A percentile compares a stretch with the other conserved stretches of the same genome.
phyloP scores from a whole-genome alignment of 2,113 vertebrate species.

The Bubalus kerabau region DNA sequence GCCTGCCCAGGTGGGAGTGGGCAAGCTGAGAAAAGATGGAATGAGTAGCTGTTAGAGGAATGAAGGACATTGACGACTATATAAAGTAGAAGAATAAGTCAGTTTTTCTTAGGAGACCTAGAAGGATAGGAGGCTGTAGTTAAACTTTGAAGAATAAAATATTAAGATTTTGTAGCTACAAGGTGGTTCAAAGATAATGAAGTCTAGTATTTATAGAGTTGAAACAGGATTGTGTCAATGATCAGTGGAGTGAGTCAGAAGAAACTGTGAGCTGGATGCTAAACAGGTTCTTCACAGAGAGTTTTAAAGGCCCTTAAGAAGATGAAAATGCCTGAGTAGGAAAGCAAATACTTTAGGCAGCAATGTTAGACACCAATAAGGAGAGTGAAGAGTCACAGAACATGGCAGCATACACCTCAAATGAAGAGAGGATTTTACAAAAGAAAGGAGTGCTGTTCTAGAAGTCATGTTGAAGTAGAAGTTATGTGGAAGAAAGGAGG shows the following conservation, averaged over 20 bases:
- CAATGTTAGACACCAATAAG: neutral
- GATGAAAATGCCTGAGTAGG: neutral
- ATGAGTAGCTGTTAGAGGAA: neutral
- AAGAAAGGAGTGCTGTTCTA: neutral
- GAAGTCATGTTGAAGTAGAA: neutral
- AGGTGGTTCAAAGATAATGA: neutral
- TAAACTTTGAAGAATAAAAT: neutral
- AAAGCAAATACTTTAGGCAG: neutral
- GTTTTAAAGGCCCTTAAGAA: neutral
- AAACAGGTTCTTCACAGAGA: neutral
- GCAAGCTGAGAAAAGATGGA: neutral
- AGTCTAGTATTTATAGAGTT: neutral
- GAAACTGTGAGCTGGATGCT: neutral
- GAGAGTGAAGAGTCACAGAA: neutral
- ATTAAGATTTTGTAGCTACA: neutral
- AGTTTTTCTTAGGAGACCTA: neutral
- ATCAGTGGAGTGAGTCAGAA: neutral
- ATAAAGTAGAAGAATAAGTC: neutral
- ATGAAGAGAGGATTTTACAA: neutral
- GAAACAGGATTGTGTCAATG: neutral
- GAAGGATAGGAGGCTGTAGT: neutral
- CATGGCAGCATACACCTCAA: neutral
- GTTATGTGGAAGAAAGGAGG: accelerated
- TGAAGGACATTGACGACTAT: neutral
- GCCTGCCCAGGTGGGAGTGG: neutral